Evolutionary conservation across 2,113 vertebrate species (phyloP).

Genomic region (Regulus satrapa): DNA sequence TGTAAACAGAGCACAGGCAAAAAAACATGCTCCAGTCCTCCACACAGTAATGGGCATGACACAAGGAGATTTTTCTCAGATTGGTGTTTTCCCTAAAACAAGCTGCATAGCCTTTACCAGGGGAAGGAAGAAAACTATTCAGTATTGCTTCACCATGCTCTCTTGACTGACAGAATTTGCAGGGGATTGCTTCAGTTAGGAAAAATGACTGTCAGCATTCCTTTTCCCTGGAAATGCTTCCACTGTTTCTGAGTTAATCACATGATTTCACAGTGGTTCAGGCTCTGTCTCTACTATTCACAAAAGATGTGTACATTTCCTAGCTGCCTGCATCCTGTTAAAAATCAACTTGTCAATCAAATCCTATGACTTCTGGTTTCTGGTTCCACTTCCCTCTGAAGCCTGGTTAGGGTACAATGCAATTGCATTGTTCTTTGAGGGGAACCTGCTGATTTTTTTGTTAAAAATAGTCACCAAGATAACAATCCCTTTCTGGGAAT

Average conservation of each 20-base stretch:
- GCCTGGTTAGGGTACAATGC: not conserved
- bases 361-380: not conserved
- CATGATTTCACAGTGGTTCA: not conserved
- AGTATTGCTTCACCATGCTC: not conserved
- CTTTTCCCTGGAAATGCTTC: not conserved
- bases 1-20: not conserved
- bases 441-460: not conserved
- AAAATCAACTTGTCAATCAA: not conserved
- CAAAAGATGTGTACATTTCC: not conserved
- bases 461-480: not conserved
- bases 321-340: not conserved
- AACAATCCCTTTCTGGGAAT: not conserved
- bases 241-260: not conserved
- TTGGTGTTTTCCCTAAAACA: not conserved
- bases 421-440: not conserved
- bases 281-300: not conserved
- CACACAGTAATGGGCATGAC: not conserved
- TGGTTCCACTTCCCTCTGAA: not conserved
- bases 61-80: not conserved
- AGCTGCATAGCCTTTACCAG: not conserved
- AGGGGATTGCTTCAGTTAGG: not conserved
- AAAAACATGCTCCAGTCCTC: not conserved
- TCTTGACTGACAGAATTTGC: not conserved
- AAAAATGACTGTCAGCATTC: not conserved
- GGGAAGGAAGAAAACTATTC: not conserved